Percentiles rank a stretch among this genome's conserved stretches.
These are phyloP conservation scores for Cinclus mexicanus DNA, from an alignment of 2,113 vertebrate species.

Conservation along the genomic window DNA sequence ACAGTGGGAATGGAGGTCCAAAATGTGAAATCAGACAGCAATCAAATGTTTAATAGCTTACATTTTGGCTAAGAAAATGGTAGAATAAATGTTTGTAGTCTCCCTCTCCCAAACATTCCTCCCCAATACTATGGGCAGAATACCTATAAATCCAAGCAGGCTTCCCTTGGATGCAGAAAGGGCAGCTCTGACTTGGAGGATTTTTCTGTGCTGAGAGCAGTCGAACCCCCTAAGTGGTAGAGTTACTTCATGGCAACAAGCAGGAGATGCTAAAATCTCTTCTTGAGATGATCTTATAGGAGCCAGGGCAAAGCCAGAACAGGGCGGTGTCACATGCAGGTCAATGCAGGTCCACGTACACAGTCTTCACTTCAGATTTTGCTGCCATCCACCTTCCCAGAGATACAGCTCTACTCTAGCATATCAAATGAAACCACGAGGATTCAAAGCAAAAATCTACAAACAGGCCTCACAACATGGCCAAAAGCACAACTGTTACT, in stretches of 20 bases:
- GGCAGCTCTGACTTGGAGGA: neutral
- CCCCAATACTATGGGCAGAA: neutral
- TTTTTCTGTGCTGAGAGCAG: neutral
- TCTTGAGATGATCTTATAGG: neutral
- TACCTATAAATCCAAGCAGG: neutral
- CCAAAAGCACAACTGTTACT: neutral
- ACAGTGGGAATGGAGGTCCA: neutral
- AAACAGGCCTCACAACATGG: neutral
- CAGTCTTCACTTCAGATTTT: neutral
- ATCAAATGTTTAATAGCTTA: neutral
- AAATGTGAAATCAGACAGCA: neutral
- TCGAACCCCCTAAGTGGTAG: accelerated
- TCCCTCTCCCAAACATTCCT: neutral
- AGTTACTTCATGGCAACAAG: neutral
- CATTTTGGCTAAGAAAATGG: neutral
- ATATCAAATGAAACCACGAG: neutral
- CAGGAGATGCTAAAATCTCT: neutral
- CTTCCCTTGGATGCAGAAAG: neutral
- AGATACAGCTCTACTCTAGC: neutral
- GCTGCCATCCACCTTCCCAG: neutral
- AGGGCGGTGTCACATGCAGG: neutral
- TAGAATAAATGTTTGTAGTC: neutral
- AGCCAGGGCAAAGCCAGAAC: neutral
- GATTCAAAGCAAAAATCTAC: neutral
- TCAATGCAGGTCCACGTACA: neutral